phyloP scores from a whole-genome alignment of 2,113 vertebrate species.

The Dipodomys spectabilis region DNA sequence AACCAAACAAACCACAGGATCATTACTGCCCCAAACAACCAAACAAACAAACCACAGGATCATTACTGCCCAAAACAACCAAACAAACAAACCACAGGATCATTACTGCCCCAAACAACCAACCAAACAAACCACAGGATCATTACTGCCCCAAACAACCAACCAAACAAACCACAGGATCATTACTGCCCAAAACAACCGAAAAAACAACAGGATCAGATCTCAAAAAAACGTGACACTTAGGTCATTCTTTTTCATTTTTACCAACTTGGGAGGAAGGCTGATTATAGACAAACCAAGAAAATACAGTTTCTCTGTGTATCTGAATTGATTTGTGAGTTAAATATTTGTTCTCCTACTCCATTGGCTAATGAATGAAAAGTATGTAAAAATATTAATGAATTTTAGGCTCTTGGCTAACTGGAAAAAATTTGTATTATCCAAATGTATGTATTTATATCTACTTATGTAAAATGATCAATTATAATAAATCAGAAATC shows the following conservation, averaged over 20 bases:
- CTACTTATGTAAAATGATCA: slow-evolving; percentile 28
- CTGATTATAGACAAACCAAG: slow-evolving; percentile 32
- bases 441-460: slow-evolving; percentile 22
- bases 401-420: slow-evolving; percentile 45
- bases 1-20: too few relatives aligned
- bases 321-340: slow-evolving; percentile 29
- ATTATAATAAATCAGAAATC: slow-evolving; percentile 56
- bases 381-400: slow-evolving; percentile 8
- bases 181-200: too few relatives aligned
- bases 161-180: too few relatives aligned
- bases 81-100: too few relatives aligned
- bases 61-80: too few relatives aligned
- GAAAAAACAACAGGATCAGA: neutral
- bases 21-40: too few relatives aligned
- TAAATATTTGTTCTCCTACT: slow-evolving; percentile 62
- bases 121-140: too few relatives aligned
- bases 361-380: slow-evolving; percentile 27
- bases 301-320: slow-evolving; percentile 26
- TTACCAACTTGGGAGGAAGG: neutral
- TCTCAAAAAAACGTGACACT: neutral
- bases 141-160: too few relatives aligned
- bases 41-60: too few relatives aligned
- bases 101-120: too few relatives aligned
- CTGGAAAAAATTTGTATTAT: slow-evolving; percentile 53
- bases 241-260: slow-evolving; percentile 31